Base-by-base conservation (phyloP, 1,140 invertebrate genomes). In the Solenopsis fugax region DNA sequence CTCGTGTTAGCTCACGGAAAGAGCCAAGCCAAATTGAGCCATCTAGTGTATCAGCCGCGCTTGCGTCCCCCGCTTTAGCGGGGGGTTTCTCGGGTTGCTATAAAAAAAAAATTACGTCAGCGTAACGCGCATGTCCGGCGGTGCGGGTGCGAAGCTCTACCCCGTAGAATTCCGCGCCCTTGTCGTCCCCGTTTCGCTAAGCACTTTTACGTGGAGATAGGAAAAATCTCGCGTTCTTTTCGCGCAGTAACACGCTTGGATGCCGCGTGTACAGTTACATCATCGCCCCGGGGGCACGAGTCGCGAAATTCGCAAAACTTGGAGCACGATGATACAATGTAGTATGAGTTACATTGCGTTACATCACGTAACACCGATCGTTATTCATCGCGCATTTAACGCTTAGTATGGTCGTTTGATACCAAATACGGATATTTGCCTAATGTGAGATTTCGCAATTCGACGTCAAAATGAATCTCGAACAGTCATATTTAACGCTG, bases 21-120 rank as follows among this genome's bases (percentile, higher is more conserved):
- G 91, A 92, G 90, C 85, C 88, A 81, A 87, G 85, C 89, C 81
- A 92, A 93, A 94, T 94, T 93, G 92, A 92, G 91, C 85, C 90
- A 92, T 92, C 91, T 85, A 75, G 60, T 34, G 86, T 88, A 87
- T 89, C 77, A 64, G 84, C 82, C 87, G 87, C 77, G 56, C 72
- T 75, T 52, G 87, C 84, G 10, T 56, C 41, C 48, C 21, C 41
- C 56, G 54, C 58, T 56, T 69, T 52, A 50, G 60, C 69, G 48
- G 34, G n/a, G 41, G 41, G 7, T 41, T 41, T 81, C 77, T 18
- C 65, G 48, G 29, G 45, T 65, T 24, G 75, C n/a, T n/a, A 56
- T 18, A 13, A 45, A 85, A 64, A 48, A 78, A 60, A 69, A 80
- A 67, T 41, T 41, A 71, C n/a, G 34, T 41, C 54, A 37, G 13